These are phyloP conservation scores for Pseudeuparius sepicola DNA, from an alignment of 2,888 invertebrate genomes.

Conservation along the genomic window DNA sequence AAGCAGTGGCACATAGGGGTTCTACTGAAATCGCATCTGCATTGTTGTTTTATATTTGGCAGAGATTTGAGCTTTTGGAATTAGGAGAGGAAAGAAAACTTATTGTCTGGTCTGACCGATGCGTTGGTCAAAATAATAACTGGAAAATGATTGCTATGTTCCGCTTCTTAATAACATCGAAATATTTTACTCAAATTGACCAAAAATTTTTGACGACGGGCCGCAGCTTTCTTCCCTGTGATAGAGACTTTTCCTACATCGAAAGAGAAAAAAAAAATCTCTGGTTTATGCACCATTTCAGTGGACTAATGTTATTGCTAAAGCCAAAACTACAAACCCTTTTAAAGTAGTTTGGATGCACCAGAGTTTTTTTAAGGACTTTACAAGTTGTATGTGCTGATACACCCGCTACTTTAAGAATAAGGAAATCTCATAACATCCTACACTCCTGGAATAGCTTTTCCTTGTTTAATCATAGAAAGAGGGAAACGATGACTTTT, in stretches of 20 bases:
- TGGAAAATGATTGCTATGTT: conserved; percentile 10
- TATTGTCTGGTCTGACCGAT: conserved; percentile 14
- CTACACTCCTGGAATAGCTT: conserved; percentile 7
- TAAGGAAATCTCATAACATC: conserved; percentile 5
- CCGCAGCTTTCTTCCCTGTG: conserved; percentile 14
- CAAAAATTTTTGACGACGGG: conserved; percentile 12
- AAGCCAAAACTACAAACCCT: conserved; percentile 6
- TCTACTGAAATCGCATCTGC: conserved; percentile 13
- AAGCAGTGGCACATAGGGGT: conserved; percentile 13
- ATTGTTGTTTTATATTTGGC: conserved; percentile 9
- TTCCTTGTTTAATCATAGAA: too few species aligned
- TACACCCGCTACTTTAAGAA: conserved; percentile 3
- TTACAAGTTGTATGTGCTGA: conserved; percentile 5
- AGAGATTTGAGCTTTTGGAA: conserved; percentile 10
- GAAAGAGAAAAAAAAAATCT: conserved; percentile 13
- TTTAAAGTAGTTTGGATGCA: conserved; percentile 10
- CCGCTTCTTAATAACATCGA: conserved; percentile 4
- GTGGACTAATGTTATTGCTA: conserved; percentile 9
- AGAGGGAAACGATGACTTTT: too few species aligned
- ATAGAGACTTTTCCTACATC: conserved; percentile 13
- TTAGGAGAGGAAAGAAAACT: conserved; percentile 9
- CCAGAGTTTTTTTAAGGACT: conserved; percentile 9
- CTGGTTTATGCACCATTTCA: conserved; percentile 12
- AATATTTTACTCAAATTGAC: too few species aligned
- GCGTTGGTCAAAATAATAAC: conserved; percentile 15